Evolutionary conservation across 2,113 vertebrate genomes (phyloP).

Genomic region (Peromyscus leucopus): DNA sequence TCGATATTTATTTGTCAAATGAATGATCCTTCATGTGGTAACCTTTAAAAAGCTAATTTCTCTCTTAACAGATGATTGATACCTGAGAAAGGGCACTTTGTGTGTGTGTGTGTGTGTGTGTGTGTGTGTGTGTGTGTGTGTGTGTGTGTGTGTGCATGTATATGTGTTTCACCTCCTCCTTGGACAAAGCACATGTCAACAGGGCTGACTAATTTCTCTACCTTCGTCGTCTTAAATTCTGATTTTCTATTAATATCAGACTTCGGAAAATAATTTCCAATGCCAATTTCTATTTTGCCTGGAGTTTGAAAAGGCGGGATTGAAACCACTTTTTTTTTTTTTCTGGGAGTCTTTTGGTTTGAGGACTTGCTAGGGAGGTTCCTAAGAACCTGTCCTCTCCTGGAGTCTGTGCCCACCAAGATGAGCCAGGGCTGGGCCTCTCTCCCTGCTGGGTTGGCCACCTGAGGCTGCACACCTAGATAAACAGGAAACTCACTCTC

Average conservation of each 20-base stretch:
- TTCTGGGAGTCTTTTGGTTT: background rate
- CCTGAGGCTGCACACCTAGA: background rate
- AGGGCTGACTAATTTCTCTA: constrained; percentile 57
- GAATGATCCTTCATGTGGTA: constrained; percentile 10
- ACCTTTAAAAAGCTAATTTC: constrained; percentile 35
- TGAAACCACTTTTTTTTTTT: constrained; percentile 44
- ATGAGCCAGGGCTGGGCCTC: background rate
- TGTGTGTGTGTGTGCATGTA: background rate
- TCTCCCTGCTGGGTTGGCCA: background rate
- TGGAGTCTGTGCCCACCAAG: background rate
- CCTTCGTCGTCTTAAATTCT: constrained; percentile 51
- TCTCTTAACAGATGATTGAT: background rate
- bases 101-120: background rate
- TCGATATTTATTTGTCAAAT: constrained; percentile 48
- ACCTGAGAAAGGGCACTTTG: background rate
- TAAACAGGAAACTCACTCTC: background rate
- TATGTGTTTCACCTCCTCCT: background rate
- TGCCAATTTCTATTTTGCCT: constrained; percentile 44
- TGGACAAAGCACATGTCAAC: constrained; percentile 63
- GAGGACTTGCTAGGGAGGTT: background rate
- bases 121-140: background rate
- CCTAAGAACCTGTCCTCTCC: background rate
- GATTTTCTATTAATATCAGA: constrained; percentile 70
- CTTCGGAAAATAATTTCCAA: constrained; percentile 61
- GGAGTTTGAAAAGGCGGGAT: constrained; percentile 53